phyloP scores from a whole-genome alignment of 2,113 vertebrate genomes.

The Carlito syrichta region DNA sequence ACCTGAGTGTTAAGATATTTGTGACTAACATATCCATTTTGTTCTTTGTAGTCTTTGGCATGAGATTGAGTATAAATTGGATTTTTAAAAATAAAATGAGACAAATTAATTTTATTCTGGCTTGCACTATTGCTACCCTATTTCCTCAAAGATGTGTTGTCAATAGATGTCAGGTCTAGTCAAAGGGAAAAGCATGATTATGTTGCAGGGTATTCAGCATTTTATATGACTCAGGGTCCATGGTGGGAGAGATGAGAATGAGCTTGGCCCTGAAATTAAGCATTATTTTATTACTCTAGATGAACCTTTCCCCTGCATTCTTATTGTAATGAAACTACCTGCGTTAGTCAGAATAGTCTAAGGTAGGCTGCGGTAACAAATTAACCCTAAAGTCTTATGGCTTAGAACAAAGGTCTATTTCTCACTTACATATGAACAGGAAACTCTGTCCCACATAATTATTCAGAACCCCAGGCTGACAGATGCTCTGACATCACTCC shows the following conservation, averaged over 20 bases:
- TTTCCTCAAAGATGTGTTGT: not conserved
- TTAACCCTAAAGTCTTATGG: conserved; percentile 5
- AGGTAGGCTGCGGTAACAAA: not conserved
- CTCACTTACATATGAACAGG: not conserved
- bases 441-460: not conserved
- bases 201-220: not conserved
- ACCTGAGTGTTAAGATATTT: not conserved
- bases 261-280: not conserved
- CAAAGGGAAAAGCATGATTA: not conserved
- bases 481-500: not conserved
- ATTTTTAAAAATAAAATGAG: not conserved
- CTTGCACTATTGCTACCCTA: not conserved
- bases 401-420: not conserved
- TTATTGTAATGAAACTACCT: not conserved
- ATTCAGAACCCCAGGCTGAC: not conserved
- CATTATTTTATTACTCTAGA: conserved; percentile 9
- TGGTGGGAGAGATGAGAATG: not conserved
- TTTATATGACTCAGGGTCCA: not conserved
- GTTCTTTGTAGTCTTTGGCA: not conserved
- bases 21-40: not conserved
- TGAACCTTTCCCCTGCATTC: conserved; percentile 6
- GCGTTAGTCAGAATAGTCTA: not conserved
- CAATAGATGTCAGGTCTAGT: not conserved
- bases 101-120: not conserved
- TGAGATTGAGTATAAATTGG: not conserved